Conservation (phyloP, 2,797 vertebrate genomes). For the Pseudochirops cupreus region DNA sequence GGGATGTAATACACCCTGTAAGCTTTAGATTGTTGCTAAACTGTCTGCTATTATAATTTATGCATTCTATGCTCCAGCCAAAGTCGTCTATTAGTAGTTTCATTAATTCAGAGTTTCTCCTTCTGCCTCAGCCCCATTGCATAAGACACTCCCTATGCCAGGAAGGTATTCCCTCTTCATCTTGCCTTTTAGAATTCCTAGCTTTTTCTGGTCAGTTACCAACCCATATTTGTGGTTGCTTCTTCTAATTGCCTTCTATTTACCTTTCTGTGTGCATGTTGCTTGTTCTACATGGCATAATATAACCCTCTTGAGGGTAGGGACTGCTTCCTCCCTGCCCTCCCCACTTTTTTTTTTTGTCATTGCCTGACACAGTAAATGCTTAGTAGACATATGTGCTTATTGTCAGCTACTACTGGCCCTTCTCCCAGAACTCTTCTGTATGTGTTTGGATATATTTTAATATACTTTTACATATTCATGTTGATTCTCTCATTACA, state of each 20-base stretch:
- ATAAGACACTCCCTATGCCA: background rate
- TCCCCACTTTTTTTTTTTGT: background rate
- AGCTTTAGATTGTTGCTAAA: background rate
- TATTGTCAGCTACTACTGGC: background rate
- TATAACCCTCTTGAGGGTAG: background rate
- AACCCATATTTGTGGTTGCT: background rate
- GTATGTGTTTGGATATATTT: background rate
- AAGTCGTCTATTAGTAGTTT: background rate
- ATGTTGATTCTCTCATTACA: background rate
- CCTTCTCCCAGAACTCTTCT: background rate
- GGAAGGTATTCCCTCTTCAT: background rate
- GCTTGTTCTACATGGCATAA: background rate
- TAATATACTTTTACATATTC: background rate
- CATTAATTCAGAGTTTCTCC: background rate
- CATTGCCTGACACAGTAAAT: background rate
- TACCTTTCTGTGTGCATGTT: background rate
- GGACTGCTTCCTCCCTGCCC: background rate
- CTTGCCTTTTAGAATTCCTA: background rate
- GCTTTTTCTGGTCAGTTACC: background rate
- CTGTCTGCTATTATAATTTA: background rate
- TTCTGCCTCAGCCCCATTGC: background rate
- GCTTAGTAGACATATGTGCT: background rate
- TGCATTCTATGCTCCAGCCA: background rate
- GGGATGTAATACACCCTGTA: background rate
- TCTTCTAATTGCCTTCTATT: background rate